Percentiles rank a stretch among this genome's conserved stretches.
phyloP scores from a whole-genome alignment of 2,888 invertebrate species.

The Piscicola geometra region DNA sequence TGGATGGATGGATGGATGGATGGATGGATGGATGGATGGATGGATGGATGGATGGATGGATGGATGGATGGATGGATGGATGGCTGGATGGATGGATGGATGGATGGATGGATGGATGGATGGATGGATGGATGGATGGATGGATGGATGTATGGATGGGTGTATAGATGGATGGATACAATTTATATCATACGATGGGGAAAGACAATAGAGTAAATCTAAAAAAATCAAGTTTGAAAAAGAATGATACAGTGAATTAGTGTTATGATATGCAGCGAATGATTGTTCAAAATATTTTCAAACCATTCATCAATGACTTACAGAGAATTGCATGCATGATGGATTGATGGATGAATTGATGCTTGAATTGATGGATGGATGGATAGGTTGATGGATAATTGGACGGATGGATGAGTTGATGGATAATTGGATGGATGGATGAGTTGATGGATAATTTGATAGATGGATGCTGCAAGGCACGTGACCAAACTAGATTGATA shows the following conservation, averaged over 20 bases:
- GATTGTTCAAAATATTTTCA: too few species aligned
- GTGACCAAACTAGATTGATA: not conserved
- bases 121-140: not conserved
- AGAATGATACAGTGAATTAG: too few species aligned
- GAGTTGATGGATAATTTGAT: not conserved
- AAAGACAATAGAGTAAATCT: too few species aligned
- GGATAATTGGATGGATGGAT: not conserved
- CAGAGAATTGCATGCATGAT: not conserved
- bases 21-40: conserved; percentile 25
- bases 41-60: conserved; percentile 25
- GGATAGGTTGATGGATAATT: not conserved
- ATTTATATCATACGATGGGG: not conserved
- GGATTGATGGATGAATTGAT: not conserved
- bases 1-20: conserved; percentile 25
- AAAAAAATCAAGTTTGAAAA: too few species aligned
- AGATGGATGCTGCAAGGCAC: not conserved
- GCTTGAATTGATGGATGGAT: not conserved
- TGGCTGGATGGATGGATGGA: not conserved
- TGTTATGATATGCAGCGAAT: too few species aligned
- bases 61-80: conserved; percentile 15
- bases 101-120: not conserved
- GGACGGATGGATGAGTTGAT: not conserved
- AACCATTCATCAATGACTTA: too few species aligned
- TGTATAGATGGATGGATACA: not conserved
- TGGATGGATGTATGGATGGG: not conserved